These are phyloP conservation scores for Leucopsar rothschildi DNA, from an alignment of 2,113 vertebrate genomes.

Conservation along the genomic window DNA sequence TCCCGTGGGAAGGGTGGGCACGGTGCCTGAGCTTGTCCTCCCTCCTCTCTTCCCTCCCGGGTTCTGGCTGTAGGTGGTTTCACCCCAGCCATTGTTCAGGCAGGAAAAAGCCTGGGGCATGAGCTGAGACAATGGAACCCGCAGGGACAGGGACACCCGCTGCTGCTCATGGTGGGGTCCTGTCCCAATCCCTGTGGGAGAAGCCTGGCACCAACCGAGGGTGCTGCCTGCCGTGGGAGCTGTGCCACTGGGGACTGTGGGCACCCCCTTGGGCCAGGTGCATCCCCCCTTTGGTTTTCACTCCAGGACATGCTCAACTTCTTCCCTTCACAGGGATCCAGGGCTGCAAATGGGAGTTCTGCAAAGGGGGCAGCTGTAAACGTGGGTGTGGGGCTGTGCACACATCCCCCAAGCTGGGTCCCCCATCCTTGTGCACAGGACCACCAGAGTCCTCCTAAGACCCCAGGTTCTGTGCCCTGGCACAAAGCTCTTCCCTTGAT, in stretches of 20 bases:
- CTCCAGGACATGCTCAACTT: accelerated
- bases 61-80: not conserved
- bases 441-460: not conserved
- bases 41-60: not conserved
- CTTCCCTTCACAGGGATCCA: accelerated
- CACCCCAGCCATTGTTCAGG: not conserved
- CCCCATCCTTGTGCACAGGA: accelerated
- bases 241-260: not conserved
- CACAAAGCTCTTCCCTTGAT: not conserved
- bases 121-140: not conserved
- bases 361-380: not conserved
- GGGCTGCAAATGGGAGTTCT: not conserved
- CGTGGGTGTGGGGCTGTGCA: accelerated
- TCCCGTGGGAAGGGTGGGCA: not conserved
- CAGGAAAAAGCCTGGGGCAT: not conserved
- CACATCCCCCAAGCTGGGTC: accelerated
- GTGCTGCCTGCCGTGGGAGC: not conserved
- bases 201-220: not conserved
- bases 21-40: accelerated
- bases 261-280: accelerated
- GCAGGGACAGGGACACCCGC: not conserved
- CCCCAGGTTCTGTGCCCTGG: not conserved
- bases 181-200: not conserved
- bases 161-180: not conserved
- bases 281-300: not conserved